Conservation (phyloP, 2,113 vertebrate genomes). For the Oncorhynchus clarkii region DNA sequence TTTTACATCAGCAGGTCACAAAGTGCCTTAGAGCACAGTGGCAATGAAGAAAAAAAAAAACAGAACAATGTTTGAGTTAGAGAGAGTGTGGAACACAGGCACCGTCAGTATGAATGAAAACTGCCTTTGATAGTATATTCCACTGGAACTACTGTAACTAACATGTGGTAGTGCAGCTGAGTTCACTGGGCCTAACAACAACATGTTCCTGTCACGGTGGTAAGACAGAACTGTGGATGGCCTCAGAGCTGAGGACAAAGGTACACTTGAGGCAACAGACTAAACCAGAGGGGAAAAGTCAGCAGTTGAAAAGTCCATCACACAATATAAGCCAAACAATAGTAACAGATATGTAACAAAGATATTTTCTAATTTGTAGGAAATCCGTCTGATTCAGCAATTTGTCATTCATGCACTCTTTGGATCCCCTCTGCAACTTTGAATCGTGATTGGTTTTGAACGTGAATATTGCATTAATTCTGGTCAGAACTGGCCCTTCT, state of each 20-base stretch:
- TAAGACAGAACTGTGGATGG: slow-evolving; percentile 23
- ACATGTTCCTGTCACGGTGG: neutral
- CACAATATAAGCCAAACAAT: slow-evolving; percentile 43
- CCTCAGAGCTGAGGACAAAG: slow-evolving; percentile 27
- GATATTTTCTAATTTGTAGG: slow-evolving; percentile 52
- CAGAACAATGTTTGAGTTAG: too few relatives aligned
- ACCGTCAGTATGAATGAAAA: too few relatives aligned
- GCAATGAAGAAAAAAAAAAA: too few relatives aligned
- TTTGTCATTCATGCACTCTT: slow-evolving; percentile 65
- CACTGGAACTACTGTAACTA: neutral
- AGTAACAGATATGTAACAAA: slow-evolving; percentile 56
- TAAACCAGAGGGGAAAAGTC: slow-evolving; percentile 24
- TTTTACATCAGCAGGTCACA: too few relatives aligned
- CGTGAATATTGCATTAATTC: slow-evolving; percentile 68
- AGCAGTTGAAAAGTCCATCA: slow-evolving; percentile 41
- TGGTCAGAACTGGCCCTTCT: slow-evolving; percentile 50
- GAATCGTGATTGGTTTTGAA: slow-evolving; percentile 62
- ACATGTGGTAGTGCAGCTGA: neutral
- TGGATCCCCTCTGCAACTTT: slow-evolving; percentile 50
- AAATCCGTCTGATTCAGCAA: slow-evolving; percentile 59
- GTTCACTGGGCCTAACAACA: neutral
- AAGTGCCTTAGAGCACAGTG: too few relatives aligned
- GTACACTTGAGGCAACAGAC: slow-evolving; percentile 34
- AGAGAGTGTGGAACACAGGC: too few relatives aligned
- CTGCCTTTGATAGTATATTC: too few relatives aligned